Percentiles rank a stretch among this genome's conserved stretches.
These are phyloP conservation scores for Burhinus bistriatus DNA, from an alignment of 2,113 vertebrate species.

Conservation along the genomic window DNA sequence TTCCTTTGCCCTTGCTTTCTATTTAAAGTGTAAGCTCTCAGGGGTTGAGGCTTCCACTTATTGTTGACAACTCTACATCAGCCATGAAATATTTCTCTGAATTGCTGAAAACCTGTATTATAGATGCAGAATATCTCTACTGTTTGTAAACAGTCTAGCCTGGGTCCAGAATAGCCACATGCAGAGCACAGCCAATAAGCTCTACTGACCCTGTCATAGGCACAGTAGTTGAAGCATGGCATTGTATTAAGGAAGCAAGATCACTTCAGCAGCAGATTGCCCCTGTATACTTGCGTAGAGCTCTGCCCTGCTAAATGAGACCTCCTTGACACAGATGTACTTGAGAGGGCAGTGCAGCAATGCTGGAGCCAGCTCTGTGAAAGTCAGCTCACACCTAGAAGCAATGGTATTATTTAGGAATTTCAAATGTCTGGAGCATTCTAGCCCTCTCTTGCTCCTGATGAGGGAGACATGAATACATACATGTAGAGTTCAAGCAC, in stretches of 20 bases:
- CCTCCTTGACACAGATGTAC: not conserved
- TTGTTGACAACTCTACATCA: slow-evolving; percentile 17
- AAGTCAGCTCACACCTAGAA: not conserved
- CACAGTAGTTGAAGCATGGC: not conserved
- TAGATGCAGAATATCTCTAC: not conserved
- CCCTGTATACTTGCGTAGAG: not conserved
- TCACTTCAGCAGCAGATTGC: not conserved
- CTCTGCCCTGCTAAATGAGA: not conserved
- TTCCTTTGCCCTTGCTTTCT: slow-evolving; percentile 46
- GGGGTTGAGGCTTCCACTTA: slow-evolving; percentile 25
- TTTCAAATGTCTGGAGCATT: not conserved
- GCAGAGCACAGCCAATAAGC: not conserved
- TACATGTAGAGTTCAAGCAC: not conserved
- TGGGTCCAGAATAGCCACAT: not conserved
- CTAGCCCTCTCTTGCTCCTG: not conserved
- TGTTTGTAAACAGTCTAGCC: slow-evolving; percentile 20
- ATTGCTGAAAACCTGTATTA: slow-evolving; percentile 6
- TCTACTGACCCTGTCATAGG: not conserved
- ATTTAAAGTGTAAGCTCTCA: slow-evolving; percentile 34
- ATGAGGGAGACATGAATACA: not conserved
- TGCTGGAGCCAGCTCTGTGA: not conserved
- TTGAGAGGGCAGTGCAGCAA: not conserved
- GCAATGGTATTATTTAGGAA: not conserved
- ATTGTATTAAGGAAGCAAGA: not conserved
- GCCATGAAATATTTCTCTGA: slow-evolving; percentile 3